Evolutionary conservation across 2,113 vertebrate genomes (phyloP).

Genomic region (Pholis gunnellus): DNA sequence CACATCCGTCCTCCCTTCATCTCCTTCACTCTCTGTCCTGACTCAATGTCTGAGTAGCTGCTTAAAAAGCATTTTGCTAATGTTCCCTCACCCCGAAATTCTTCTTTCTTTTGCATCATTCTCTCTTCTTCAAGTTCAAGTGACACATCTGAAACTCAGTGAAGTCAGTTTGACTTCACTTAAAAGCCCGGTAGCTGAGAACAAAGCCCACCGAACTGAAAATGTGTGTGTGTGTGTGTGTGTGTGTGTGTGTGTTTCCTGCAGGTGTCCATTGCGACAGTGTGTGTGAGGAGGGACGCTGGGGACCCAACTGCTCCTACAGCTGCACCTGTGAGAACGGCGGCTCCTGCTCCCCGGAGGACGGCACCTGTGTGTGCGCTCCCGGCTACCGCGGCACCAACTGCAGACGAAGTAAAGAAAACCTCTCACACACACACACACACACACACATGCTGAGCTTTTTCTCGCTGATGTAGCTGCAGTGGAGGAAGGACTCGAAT

Average conservation of each 20-base stretch:
- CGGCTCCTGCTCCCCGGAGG: constrained; percentile 91
- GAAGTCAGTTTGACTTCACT: constrained; percentile 26
- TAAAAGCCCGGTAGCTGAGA: neutral
- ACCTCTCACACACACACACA: neutral
- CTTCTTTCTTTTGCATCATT: constrained; percentile 25
- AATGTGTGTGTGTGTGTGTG: constrained; percentile 6
- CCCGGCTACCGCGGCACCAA: constrained; percentile 89
- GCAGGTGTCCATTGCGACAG: constrained; percentile 91
- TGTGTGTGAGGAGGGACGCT: constrained; percentile 86
- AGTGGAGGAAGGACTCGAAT: too few species aligned
- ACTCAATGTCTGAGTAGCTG: neutral
- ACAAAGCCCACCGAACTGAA: constrained; percentile 8
- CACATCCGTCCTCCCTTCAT: neutral
- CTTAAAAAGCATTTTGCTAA: constrained; percentile 9
- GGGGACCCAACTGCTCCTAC: constrained; percentile 93
- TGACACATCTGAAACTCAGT: constrained; percentile 30
- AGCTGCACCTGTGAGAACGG: constrained; percentile 92
- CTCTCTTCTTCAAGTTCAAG: neutral
- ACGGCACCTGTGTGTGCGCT: constrained; percentile 91
- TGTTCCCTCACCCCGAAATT: neutral
- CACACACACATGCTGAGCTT: neutral
- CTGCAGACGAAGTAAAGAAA: constrained; percentile 90
- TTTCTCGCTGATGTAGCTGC: too few species aligned
- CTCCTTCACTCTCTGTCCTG: neutral
- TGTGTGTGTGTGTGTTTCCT: constrained; percentile 34